Conservation (phyloP, 2,797 vertebrate genomes). For the Mareca strepera region DNA sequence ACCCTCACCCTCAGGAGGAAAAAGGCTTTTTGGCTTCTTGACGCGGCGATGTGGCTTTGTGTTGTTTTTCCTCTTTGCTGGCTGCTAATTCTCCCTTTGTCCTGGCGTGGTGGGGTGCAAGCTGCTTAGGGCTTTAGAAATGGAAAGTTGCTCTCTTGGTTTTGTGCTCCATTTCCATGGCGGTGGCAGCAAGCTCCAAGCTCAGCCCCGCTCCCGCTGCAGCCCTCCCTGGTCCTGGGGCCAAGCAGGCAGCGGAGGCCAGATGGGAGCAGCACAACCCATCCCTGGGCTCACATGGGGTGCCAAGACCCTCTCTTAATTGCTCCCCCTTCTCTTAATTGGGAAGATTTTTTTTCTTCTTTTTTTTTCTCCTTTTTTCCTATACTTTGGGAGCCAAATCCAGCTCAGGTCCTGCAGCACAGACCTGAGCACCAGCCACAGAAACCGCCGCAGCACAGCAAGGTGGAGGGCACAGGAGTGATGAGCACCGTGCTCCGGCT, state of each 20-base stretch:
- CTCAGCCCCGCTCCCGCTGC: neutral
- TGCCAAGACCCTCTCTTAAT: neutral
- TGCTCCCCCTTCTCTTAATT: neutral
- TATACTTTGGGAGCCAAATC: rapidly evolving
- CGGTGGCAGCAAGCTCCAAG: neutral
- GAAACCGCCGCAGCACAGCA: rapidly evolving
- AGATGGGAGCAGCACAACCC: neutral
- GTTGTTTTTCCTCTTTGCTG: slow-evolving; percentile 35
- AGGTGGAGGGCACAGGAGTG: neutral
- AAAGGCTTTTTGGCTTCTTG: slow-evolving; percentile 5
- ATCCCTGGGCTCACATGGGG: neutral
- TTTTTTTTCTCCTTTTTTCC: neutral
- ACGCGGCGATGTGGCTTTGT: neutral
- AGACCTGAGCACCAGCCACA: neutral
- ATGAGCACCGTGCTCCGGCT: neutral
- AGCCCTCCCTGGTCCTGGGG: neutral
- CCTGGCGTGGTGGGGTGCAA: slow-evolving; percentile 2
- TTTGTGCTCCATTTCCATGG: slow-evolving; percentile 41
- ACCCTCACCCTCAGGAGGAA: rapidly evolving
- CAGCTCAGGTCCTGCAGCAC: neutral
- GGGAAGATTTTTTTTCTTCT: neutral
- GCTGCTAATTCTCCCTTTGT: slow-evolving; percentile 55
- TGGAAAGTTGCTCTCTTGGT: slow-evolving; percentile 53
- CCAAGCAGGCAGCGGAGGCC: neutral
- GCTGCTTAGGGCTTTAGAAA: slow-evolving; percentile 39